Base-by-base conservation (phyloP, 1,140 invertebrate species). In the Drosophila punjabiensis region DNA sequence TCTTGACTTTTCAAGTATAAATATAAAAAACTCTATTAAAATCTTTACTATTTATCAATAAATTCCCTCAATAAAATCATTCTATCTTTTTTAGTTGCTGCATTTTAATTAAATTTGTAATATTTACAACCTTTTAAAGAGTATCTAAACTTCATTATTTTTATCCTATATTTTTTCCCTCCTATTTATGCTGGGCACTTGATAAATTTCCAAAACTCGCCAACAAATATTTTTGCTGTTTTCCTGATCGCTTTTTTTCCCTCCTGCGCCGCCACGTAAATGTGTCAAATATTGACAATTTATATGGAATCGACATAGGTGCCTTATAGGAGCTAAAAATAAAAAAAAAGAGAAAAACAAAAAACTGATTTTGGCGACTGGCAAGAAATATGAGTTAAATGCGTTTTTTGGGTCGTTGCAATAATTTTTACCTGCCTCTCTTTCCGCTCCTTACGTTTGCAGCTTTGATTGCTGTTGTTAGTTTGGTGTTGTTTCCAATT, bases 211-310 rank as follows among this genome's bases (percentile, higher is more conserved):
- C 32, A 58, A 68, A 68, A 64, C 61, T 64, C 24, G 65, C 56
- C 74, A 43, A 66, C 50, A 50, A 68, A 77, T 79, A 55, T 76
- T 68, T 66, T 58, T 62, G 35, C 45, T 82, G 45, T 74, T 75
- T 61, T 77, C 43, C 59, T 79, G 43, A 53, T 47, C 35, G 48
- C 33, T 81, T 80, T 65, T 78, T 80, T 67, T 66, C 62, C 66
- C 81, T 69, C 43, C 76, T 75, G 43, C 43, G 70, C 69, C 85
- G 76, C 75, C 86, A 85, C 75, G 85, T 79, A 89, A 79, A 89
- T 89, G 81, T 89, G 85, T 89, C 85, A 89, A 79, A 89, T 89
- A 89, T 89, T 89, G 85, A 89, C 85, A 89, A 85, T 89, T 89
- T 89, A 82, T 85, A 85, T 82, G 73, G 84, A 81, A 85, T 89